Evolutionary conservation across 2,113 vertebrate genomes (phyloP).

Genomic region (Pangasianodon gigas): DNA sequence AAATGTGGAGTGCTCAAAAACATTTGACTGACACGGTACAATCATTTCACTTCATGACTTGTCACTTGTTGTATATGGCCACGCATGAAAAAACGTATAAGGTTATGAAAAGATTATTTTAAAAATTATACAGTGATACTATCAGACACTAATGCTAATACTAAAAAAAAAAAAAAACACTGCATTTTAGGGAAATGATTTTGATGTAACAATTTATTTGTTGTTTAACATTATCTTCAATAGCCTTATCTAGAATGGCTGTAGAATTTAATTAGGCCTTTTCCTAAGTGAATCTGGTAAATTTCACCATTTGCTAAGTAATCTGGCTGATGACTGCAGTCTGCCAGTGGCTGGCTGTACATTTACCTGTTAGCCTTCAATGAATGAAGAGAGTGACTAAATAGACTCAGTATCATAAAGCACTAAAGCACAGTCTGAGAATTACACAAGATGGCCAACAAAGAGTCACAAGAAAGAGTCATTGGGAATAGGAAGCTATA

Average conservation of each 20-base stretch:
- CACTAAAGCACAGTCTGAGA: constrained; percentile 34
- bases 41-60: background rate
- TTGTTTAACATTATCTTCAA: background rate
- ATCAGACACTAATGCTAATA: background rate
- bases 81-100: background rate
- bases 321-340: background rate
- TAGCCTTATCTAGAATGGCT: background rate
- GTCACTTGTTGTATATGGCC: background rate
- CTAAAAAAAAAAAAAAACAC: no score
- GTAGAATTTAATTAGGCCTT: background rate
- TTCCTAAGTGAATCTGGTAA: background rate
- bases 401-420: constrained; percentile 22
- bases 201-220: background rate
- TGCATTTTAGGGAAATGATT: background rate
- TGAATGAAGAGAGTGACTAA: constrained; percentile 18
- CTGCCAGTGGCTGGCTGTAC: background rate
- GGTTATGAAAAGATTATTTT: background rate
- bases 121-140: background rate
- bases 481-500: background rate
- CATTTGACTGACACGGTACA: background rate
- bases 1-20: background rate
- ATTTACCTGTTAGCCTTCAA: constrained; percentile 35
- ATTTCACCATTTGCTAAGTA: background rate
- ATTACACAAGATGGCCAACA: constrained; percentile 26
- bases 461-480: background rate